phyloP scores from a whole-genome alignment of 2,113 vertebrate genomes.

The Microtus oregoni region DNA sequence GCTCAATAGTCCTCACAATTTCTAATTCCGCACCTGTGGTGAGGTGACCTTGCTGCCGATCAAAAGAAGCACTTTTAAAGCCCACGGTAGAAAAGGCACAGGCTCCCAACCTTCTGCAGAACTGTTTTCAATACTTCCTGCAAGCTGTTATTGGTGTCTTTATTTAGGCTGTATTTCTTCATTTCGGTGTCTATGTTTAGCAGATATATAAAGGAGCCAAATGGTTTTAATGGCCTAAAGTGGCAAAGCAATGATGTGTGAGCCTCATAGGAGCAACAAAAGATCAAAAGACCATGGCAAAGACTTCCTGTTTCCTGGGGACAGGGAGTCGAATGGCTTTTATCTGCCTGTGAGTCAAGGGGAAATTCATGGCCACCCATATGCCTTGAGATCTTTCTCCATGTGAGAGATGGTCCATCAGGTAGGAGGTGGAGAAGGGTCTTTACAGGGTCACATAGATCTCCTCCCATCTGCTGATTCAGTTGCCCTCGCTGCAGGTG shows the following conservation, averaged over 20 bases:
- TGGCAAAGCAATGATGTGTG: constrained; percentile 61
- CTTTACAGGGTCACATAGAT: background rate
- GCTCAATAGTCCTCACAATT: constrained; percentile 22
- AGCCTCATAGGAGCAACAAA: constrained; percentile 54
- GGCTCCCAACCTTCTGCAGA: constrained; percentile 37
- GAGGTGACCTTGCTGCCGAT: constrained; percentile 52
- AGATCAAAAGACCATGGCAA: constrained; percentile 59
- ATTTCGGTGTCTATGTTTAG: constrained; percentile 71
- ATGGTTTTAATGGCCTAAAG: constrained; percentile 68
- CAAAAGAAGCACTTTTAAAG: constrained; percentile 61
- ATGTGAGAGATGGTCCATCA: background rate
- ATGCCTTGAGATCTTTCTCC: constrained; percentile 20
- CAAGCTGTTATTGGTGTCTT: constrained; percentile 62
- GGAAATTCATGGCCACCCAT: constrained; percentile 39
- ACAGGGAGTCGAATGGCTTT: constrained; percentile 52
- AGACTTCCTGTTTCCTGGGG: constrained; percentile 63
- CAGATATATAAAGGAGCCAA: constrained; percentile 70
- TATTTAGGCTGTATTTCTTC: constrained; percentile 79
- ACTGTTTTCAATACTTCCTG: constrained; percentile 72
- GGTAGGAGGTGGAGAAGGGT: background rate
- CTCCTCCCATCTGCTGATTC: background rate
- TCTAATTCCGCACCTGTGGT: constrained; percentile 47
- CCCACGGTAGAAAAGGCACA: constrained; percentile 30
- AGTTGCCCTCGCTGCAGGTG: background rate
- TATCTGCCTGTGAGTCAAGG: constrained; percentile 32